These are phyloP conservation scores for Mycogona germanica DNA, from an alignment of 2,888 invertebrate genomes.

Conservation along the genomic window DNA sequence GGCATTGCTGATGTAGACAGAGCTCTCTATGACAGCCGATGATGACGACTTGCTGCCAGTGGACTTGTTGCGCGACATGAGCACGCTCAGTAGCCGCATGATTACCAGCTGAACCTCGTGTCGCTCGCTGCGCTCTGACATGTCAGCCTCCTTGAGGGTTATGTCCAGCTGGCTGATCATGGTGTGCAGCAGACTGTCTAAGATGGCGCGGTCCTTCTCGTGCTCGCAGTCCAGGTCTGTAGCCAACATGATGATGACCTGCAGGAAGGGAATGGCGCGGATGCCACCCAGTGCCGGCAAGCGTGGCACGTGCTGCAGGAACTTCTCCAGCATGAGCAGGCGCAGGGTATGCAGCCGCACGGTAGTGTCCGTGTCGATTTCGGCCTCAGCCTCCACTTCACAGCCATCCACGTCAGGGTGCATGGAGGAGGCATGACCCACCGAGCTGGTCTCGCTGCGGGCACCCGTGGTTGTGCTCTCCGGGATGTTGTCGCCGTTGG, in stretches of 20 bases:
- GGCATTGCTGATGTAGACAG: conserved; percentile 49
- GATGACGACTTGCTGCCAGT: conserved; percentile 32
- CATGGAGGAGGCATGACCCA: conserved; percentile 37
- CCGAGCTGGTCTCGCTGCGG: conserved; percentile 45
- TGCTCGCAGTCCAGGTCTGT: conserved; percentile 76
- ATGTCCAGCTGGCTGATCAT: conserved; percentile 43
- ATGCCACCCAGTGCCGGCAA: conserved; percentile 67
- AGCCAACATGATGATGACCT: conserved; percentile 79
- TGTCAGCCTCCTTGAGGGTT: conserved; percentile 38
- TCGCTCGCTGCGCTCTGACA: conserved; percentile 53
- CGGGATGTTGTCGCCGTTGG: conserved; percentile 62
- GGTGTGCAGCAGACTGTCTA: conserved; percentile 60
- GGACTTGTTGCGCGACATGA: conserved; percentile 62
- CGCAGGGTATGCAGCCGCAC: conserved; percentile 49
- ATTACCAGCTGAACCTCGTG: conserved; percentile 79
- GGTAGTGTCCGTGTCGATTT: conserved; percentile 31
- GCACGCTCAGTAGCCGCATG: conserved; percentile 70
- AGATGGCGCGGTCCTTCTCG: conserved; percentile 60
- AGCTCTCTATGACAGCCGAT: conserved; percentile 39
- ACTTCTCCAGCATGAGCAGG: conserved; percentile 55
- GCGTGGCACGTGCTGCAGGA: conserved; percentile 63
- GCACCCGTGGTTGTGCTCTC: conserved; percentile 37
- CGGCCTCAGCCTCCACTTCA: conserved; percentile 32
- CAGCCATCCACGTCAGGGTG: conserved; percentile 26
- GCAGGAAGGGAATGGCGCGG: conserved; percentile 79